Base-by-base conservation (phyloP, 2,888 invertebrate genomes). In the Ochropleura plecta region DNA sequence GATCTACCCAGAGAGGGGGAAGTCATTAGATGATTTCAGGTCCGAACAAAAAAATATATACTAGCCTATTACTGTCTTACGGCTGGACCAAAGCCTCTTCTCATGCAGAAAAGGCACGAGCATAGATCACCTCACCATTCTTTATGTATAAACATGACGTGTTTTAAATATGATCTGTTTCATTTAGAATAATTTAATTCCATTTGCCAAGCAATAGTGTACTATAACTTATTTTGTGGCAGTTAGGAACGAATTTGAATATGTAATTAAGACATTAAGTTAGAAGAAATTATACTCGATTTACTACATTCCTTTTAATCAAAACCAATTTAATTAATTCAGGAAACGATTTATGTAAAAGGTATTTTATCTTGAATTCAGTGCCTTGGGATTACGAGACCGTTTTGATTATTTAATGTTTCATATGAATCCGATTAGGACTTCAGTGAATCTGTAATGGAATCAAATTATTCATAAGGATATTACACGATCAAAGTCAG, bases 361-460 rank as follows among this genome's bases (percentile, higher is more conserved):
- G 55, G 49, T 64, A 76, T 78, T 76, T 78, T 63, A 78, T 76
- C 49, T 63, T 46, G 70, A 78, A 78, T 78, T 78, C 55, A 57
- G 40, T 42, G 57, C 44, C 51, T 64, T 64, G 63, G 68, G 66
- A 60, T 79, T 73, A 66, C 40, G 60, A n/a, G 40, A 20, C 64
- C 73, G 59, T 53, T 79, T 74, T 72, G 55, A 72, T 51, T 66
- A 66, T 46, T 78, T 66, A 78, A 73, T 73, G 73, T 66, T 79
- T 66, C 66, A 79, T 66, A 66, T 79, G 60, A 78, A 78, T 79
- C 65, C 60, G 49, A 66, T 78, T 79, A 78, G 8, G 12, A 55
- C 44, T 71, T 79, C 71, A 72, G 51, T 0, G 53, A 51, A 59
- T 78, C 18, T 74, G 42, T 80, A 55, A 78, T 57, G 42, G n/a